Base-by-base conservation (phyloP, 1,140 invertebrate genomes). In the Orussus abietinus region DNA sequence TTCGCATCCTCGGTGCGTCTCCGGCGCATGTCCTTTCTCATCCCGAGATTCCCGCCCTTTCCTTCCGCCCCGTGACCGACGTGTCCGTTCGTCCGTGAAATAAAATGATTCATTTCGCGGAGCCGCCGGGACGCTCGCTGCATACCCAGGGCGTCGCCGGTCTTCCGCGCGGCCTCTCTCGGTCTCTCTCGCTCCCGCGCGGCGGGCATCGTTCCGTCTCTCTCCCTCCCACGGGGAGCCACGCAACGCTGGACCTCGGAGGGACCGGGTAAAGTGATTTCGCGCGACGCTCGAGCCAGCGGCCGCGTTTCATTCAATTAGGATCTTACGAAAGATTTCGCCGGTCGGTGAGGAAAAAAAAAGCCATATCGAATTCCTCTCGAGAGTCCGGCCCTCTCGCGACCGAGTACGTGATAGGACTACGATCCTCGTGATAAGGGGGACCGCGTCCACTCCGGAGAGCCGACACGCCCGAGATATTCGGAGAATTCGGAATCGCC, bases 81-180 rank as follows among this genome's bases (percentile, higher is more conserved):
- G 55, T 53, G 56, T 67, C 43, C 57, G 49, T 51, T 49, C 57
- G 55, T 47, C 60, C 57, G 57, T 64, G 51, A 66, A 70, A 66
- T 64, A 58, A 66, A 66, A 67, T 64, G 61, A 64, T 66, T 66
- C 58, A 64, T 69, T 62, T 51, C 46, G 40, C 37, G 44, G 34
- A 53, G 47, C 47, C 33, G 35, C 31, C 46, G 46, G 44, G 55
- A 55, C 59, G 41, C 42, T 43, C 29, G 30, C 51, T 58, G 53
- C 49, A 55, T 55, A 45, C 39, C 12, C 34, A 41, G n/a, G n/a
- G n/a, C n/a, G n/a, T n/a, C n/a, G n/a, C n/a, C n/a, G n/a, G n/a
- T n/a, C n/a, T n/a, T n/a, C n/a, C n/a, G n/a, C n/a, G n/a, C n/a
- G n/a, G n/a, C 5, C 29, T 13, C 32, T 21, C n/a, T 38, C n/a